These are phyloP conservation scores for Atherinosoma microstoma DNA, from an alignment of 2,797 vertebrate species.

Conservation along the genomic window DNA sequence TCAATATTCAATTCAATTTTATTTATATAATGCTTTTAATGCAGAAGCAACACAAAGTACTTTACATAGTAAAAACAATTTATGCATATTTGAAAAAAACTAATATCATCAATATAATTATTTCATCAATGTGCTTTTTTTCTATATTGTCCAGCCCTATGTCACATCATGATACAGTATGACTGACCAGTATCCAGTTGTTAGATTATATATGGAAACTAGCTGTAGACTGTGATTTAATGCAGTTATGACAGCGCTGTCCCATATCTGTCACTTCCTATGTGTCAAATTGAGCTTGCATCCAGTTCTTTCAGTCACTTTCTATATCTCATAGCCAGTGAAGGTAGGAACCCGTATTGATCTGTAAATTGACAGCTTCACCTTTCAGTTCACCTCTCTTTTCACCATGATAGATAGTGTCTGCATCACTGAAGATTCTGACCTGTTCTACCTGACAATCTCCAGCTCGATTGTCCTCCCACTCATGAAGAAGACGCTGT, in stretches of 20 bases:
- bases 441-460: neutral
- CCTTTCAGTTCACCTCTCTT: neutral
- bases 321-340: neutral
- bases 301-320: neutral
- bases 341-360: neutral
- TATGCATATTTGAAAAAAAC: no score
- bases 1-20: no score
- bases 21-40: no score
- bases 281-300: neutral
- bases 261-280: slow-evolving; percentile 1
- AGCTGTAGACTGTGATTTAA: neutral
- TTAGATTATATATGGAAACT: neutral
- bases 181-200: neutral
- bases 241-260: neutral
- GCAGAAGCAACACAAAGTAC: no score
- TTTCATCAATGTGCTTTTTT: no score
- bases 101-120: no score
- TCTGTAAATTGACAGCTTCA: neutral
- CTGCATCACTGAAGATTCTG: neutral
- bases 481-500: neutral
- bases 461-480: neutral
- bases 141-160: no score
- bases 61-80: no score
- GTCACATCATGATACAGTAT: no score
- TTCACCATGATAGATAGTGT: neutral